Evolutionary conservation across 2,113 vertebrate genomes (phyloP).

Genomic region (Sarotherodon lohbergeri): DNA sequence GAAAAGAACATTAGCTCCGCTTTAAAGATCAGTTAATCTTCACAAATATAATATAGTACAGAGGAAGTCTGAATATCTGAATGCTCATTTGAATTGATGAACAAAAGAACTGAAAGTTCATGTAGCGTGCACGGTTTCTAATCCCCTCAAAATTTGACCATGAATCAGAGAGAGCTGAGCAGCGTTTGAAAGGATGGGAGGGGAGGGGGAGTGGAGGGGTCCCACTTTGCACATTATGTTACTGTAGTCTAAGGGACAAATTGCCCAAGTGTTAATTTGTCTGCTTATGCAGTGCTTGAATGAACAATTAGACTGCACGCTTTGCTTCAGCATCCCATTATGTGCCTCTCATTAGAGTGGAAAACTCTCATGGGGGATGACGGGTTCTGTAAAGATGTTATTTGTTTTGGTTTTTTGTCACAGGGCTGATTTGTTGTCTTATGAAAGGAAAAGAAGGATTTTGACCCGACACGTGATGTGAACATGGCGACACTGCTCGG

Average conservation of each 20-base stretch:
- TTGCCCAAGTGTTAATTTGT: slow-evolving; percentile 29
- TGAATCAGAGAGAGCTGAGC: background rate
- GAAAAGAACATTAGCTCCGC: background rate
- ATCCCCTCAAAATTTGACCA: background rate
- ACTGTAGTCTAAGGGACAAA: background rate
- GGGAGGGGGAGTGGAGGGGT: background rate
- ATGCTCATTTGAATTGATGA: background rate
- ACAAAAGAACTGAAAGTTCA: background rate
- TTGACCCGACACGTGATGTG: background rate
- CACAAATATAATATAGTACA: background rate
- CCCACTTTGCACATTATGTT: background rate
- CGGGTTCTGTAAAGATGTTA: background rate
- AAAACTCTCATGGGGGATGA: background rate
- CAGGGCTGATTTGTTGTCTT: background rate
- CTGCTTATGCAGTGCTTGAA: slow-evolving; percentile 14
- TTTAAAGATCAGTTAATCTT: background rate
- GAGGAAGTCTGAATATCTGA: background rate
- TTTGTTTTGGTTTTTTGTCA: slow-evolving; percentile 4
- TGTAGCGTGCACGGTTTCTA: background rate
- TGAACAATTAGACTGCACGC: slow-evolving; percentile 34
- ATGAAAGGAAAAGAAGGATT: background rate
- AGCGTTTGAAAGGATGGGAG: background rate
- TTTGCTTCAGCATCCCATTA: slow-evolving; percentile 19
- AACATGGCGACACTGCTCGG: background rate
- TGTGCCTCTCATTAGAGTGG: background rate